Evolutionary conservation across 2,113 vertebrate genomes (phyloP), one percentile per base, ranked within the genome.

Genomic region (Isichthys henryi): DNA sequence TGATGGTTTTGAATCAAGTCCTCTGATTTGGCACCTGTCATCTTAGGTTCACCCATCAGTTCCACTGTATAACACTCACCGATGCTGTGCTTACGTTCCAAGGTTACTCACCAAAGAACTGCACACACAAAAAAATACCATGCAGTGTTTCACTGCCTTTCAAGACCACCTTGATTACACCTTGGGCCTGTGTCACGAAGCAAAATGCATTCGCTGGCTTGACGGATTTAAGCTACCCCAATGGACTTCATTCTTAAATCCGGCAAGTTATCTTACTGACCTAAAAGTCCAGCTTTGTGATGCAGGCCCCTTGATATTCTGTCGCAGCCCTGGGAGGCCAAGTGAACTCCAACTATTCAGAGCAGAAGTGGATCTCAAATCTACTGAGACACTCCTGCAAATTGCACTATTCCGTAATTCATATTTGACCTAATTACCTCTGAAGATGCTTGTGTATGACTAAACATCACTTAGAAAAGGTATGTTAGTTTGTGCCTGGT

Each of bases 21-120:
- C 43, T 48, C 39, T 84, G 10, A 45, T 84, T 19, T 84, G 52
- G 43, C 56, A 66, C 43, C 82, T 52, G 70, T 43, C 80, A 46
- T 43, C n/a, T 10, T 39, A 11, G 83, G 17, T 66, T 89, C 82
- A 86, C 45, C 53, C 89, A 62, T 58, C 50, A 84, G 86, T 89
- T 86, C 46, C 52, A 15, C 23, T 66, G 23, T 48, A 86, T 35
- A 48, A 62, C 89, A 80, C 50, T 80, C 50, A 23, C 46, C 35
- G 15, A 35, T 62, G 89, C 53, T 70, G n/a, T 23, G 45, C 48
- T 52, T 49, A 48, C 17, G 39, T 84, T 48, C 74, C 35, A 43
- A 43, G 17, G 74, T 80, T 80, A 19, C 15, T 39, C 35, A 43
- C 11, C 77, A 31, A n/a, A 35, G 35, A 77, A 48, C 5, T 56